These are phyloP conservation scores for Phyllotis vaccarum DNA, from an alignment of 2,797 vertebrate genomes.

Conservation along the genomic window DNA sequence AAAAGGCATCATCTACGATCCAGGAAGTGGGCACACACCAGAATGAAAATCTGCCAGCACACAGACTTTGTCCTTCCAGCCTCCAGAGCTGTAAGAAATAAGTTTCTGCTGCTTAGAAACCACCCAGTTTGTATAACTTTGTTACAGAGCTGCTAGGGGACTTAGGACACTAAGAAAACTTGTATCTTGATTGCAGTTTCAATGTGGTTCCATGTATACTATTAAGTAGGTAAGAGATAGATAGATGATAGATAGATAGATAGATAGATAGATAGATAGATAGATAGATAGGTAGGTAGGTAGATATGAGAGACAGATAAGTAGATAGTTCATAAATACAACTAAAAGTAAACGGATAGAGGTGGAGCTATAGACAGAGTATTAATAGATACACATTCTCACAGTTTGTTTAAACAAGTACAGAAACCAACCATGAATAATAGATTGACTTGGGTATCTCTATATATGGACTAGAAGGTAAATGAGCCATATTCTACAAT, in stretches of 20 bases:
- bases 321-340: not conserved
- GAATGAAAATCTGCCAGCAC: not conserved
- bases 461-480: not conserved
- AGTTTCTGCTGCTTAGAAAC: not conserved
- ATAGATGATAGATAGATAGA: not conserved
- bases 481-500: not conserved
- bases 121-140: not conserved
- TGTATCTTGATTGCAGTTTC: not conserved
- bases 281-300: not conserved
- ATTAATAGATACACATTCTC: not conserved
- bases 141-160: not conserved
- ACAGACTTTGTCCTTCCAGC: not conserved
- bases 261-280: not conserved
- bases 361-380: not conserved
- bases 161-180: not conserved
- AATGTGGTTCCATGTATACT: not conserved
- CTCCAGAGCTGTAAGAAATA: not conserved
- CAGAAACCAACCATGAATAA: not conserved
- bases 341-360: not conserved
- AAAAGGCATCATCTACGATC: not conserved
- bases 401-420: constrained; percentile 29
- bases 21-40: not conserved
- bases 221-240: not conserved
- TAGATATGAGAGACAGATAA: not conserved
- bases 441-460: not conserved